Evolutionary conservation across 2,888 invertebrate genomes (phyloP).

Genomic region (Stenchaetothrips biformis): DNA sequence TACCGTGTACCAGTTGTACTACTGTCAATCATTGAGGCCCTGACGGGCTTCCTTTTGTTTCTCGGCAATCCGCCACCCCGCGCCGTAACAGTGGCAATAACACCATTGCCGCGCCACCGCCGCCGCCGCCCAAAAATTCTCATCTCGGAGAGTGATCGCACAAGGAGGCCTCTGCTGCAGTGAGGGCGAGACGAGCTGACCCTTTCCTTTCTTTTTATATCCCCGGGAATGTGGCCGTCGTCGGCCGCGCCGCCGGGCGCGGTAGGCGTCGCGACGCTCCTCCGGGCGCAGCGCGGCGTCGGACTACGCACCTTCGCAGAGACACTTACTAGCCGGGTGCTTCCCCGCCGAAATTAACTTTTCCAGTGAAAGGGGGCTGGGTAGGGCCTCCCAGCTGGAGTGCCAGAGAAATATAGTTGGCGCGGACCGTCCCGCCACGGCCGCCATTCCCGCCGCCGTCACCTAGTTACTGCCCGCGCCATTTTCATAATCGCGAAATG

Average conservation of each 20-base stretch:
- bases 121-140: not conserved
- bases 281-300: not conserved
- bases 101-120: not conserved
- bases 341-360: not conserved
- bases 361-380: not conserved
- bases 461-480: no score
- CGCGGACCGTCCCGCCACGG: no score
- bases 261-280: no score
- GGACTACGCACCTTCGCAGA: not conserved
- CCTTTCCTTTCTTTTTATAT: not conserved
- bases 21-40: no score
- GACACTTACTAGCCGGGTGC: not conserved
- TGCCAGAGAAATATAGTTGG: no score
- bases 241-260: not conserved
- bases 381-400: no score
- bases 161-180: not conserved
- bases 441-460: no score
- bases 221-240: not conserved
- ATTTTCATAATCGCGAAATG: no score
- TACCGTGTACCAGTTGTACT: no score
- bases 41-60: no score
- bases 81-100: constrained; percentile 15
- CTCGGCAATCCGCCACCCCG: not conserved
- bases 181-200: not conserved
- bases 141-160: constrained; percentile 16